These are phyloP conservation scores for Dromaius novaehollandiae DNA, from an alignment of 2,113 vertebrate species.

Conservation along the genomic window DNA sequence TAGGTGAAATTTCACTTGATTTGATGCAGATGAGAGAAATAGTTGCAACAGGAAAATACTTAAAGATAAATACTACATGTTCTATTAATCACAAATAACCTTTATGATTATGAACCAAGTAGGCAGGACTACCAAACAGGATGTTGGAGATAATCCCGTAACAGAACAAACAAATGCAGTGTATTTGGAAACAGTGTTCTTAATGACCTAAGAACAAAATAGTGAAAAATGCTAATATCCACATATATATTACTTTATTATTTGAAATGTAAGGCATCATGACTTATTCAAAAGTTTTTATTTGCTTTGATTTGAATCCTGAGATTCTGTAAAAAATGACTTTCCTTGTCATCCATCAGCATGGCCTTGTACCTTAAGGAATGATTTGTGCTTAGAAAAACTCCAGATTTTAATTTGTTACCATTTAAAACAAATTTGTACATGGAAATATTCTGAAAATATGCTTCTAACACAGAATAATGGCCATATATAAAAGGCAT, in stretches of 20 bases:
- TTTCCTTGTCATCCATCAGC: background rate
- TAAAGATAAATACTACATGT: background rate
- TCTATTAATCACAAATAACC: background rate
- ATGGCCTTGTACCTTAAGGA: background rate
- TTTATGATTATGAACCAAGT: background rate
- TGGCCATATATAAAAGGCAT: background rate
- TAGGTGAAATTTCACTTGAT: background rate
- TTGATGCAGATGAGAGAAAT: background rate
- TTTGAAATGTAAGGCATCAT: background rate
- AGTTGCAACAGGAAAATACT: background rate
- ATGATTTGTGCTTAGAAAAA: background rate
- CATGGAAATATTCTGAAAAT: background rate
- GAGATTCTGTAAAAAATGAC: background rate
- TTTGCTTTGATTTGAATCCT: background rate
- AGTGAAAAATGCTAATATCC: background rate
- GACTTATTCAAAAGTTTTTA: rapidly evolving
- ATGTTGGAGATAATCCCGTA: background rate
- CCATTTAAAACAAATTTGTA: background rate
- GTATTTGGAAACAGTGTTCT: background rate
- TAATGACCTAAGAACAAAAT: background rate
- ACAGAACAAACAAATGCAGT: background rate
- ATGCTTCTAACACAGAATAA: background rate
- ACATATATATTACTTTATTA: background rate
- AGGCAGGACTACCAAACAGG: background rate
- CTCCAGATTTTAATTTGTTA: background rate